phyloP scores from a whole-genome alignment of 2,113 vertebrate species.

The Bothrops jararaca region DNA sequence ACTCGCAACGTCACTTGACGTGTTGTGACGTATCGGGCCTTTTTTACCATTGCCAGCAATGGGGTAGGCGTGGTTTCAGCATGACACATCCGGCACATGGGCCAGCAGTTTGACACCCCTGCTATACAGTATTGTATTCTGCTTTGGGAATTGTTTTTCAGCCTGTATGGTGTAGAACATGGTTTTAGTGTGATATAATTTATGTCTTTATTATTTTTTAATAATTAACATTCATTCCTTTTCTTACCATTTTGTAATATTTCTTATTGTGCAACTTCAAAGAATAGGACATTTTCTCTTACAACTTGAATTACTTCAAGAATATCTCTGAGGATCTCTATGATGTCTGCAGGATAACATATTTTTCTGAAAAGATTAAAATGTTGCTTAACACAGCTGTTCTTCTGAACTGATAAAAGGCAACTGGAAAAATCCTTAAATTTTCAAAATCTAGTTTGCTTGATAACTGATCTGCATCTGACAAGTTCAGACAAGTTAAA shows the following conservation, averaged over 20 bases:
- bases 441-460: background rate
- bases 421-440: background rate
- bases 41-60: too few species aligned
- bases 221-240: background rate
- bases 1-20: too few species aligned
- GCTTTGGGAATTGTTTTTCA: background rate
- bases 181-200: background rate
- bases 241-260: background rate
- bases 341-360: background rate
- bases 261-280: background rate
- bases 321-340: background rate
- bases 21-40: too few species aligned
- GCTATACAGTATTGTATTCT: background rate
- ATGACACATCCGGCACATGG: too few species aligned
- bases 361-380: background rate
- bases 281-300: background rate
- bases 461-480: background rate
- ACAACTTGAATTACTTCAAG: background rate
- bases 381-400: background rate
- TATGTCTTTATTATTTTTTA: background rate
- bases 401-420: background rate
- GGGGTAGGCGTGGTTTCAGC: too few species aligned
- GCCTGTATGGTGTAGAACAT: background rate
- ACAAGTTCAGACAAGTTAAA: background rate
- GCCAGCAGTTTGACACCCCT: too few species aligned